Percentiles rank a stretch among this genome's conserved stretches.
These are phyloP conservation scores for Agriopis leucophaearia DNA, from an alignment of 2,888 invertebrate genomes.

Conservation along the genomic window DNA sequence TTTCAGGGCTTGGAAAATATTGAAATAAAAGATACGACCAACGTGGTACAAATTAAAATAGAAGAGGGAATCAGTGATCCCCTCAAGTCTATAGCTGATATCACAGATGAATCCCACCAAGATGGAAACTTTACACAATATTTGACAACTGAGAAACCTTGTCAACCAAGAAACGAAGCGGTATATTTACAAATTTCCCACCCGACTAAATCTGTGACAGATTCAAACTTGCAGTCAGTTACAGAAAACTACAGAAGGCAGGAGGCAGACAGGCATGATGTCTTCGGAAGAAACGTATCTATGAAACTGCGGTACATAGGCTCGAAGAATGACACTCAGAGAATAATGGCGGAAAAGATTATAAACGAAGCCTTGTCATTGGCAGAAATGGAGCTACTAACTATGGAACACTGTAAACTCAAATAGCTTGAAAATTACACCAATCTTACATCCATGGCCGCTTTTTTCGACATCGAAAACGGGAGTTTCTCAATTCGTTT, in stretches of 20 bases:
- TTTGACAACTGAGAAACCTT: not conserved
- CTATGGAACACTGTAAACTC: constrained; percentile 11
- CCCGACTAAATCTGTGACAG: not conserved
- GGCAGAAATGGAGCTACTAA: constrained; percentile 40
- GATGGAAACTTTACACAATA: not conserved
- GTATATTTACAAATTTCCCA: not conserved
- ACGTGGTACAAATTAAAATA: not conserved
- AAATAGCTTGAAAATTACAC: not conserved
- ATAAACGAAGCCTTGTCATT: constrained; percentile 40
- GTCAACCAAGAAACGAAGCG: not conserved
- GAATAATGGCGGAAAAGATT: constrained; percentile 41
- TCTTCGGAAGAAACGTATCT: constrained; percentile 37
- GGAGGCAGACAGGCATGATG: constrained; percentile 21
- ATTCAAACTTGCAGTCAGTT: not conserved
- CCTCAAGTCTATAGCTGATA: not conserved
- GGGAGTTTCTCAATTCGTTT: no score
- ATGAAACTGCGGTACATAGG: constrained; percentile 36
- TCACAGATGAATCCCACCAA: not conserved
- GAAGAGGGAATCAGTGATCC: constrained; percentile 11
- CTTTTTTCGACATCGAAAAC: no score
- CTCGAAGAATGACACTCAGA: constrained; percentile 30
- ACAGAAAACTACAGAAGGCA: constrained; percentile 1
- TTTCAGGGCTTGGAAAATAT: constrained; percentile 19
- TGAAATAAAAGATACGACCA: not conserved
- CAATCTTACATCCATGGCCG: not conserved